Percentiles rank a stretch among this genome's conserved stretches.
Evolutionary conservation across 1,140 invertebrate genomes (phyloP).

Genomic region (Lysiphlebus fabarum): DNA sequence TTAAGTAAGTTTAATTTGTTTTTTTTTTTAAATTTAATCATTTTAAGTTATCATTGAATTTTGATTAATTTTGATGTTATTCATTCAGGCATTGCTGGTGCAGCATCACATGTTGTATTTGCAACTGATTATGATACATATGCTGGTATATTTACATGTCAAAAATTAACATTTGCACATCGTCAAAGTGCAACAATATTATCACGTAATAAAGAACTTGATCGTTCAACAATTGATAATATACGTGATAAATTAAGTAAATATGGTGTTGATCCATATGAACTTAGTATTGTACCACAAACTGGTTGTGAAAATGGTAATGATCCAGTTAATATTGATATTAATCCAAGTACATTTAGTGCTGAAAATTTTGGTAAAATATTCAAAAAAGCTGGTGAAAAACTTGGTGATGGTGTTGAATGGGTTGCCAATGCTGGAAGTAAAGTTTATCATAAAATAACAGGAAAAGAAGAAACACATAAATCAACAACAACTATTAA

Average conservation of each 20-base stretch:
- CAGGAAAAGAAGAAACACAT: constrained; percentile 38
- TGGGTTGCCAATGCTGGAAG: constrained; percentile 57
- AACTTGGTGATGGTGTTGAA: constrained; percentile 65
- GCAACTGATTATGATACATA: constrained; percentile 73
- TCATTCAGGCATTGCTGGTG: constrained; percentile 67
- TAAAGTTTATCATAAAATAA: constrained; percentile 57
- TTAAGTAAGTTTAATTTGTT: constrained; percentile 64
- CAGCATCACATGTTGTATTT: constrained; percentile 70
- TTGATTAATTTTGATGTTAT: background rate
- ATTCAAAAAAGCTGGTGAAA: constrained; percentile 69
- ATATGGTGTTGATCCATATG: constrained; percentile 69
- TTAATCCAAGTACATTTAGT: constrained; percentile 73
- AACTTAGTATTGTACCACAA: constrained; percentile 73
- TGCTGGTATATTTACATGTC: constrained; percentile 76
- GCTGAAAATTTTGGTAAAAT: constrained; percentile 66
- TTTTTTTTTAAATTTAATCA: background rate
- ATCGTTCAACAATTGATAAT: constrained; percentile 67
- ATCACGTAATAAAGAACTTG: constrained; percentile 66
- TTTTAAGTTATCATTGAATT: background rate
- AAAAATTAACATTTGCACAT: constrained; percentile 70
- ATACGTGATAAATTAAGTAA: constrained; percentile 60
- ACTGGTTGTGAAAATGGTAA: constrained; percentile 60
- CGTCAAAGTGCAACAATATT: constrained; percentile 75
- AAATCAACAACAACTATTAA: constrained; percentile 21
- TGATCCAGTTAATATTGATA: constrained; percentile 67